A percentile compares a stretch with the other conserved stretches of the same genome.
Conservation (phyloP, 53 echinoderm and acorn worm species). For the Paelopatides confundens region DNA sequence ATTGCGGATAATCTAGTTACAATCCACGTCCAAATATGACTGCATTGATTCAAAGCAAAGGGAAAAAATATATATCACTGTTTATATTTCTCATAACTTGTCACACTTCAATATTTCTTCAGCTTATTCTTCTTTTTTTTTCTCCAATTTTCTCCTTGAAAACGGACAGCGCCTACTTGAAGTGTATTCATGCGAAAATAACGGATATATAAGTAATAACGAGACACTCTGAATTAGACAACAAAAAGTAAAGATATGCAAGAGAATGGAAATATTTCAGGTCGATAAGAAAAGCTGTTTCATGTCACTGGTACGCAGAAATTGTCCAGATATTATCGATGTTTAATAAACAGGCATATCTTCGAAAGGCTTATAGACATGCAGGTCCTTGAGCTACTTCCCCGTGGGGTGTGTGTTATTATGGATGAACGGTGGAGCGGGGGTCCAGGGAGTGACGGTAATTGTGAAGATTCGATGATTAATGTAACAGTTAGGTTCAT, state of each 20-base stretch:
- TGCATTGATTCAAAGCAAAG: neutral
- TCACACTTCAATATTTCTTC: slow-evolving; percentile 8
- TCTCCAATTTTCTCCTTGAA: neutral
- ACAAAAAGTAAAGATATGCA: neutral
- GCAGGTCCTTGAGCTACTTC: too few relatives aligned
- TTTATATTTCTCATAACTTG: slow-evolving; percentile 25
- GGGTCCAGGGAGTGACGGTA: neutral
- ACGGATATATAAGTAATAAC: neutral
- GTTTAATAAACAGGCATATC: neutral
- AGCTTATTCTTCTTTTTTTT: neutral
- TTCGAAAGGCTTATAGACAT: too few relatives aligned
- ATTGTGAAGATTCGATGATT: too few relatives aligned
- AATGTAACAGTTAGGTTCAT: neutral
- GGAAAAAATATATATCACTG: neutral
- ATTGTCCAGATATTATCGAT: neutral
- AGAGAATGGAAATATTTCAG: neutral
- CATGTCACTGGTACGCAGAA: neutral
- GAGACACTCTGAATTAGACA: too few relatives aligned
- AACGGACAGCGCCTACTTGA: neutral
- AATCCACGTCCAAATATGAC: slow-evolving; percentile 22
- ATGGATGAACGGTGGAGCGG: neutral
- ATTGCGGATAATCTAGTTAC: slow-evolving; percentile 47
- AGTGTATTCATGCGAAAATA: neutral
- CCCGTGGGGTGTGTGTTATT: too few relatives aligned
- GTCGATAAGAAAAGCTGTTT: neutral